Percentiles rank a stretch among this genome's conserved stretches.
These are phyloP conservation scores for Deilephila elpenor DNA, from an alignment of 2,888 invertebrate species.

Conservation along the genomic window DNA sequence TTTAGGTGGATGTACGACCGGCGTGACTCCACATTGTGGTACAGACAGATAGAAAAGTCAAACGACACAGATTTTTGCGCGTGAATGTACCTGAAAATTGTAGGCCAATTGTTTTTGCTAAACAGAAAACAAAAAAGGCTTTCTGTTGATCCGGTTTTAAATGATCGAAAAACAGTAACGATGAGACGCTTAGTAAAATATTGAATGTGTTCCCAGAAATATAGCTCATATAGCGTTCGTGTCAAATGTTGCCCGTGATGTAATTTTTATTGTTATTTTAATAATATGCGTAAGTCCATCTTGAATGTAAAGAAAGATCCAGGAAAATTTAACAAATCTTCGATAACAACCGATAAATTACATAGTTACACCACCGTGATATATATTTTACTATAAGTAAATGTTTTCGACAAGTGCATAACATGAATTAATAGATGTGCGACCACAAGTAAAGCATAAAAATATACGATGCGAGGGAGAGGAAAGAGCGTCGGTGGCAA, in stretches of 20 bases:
- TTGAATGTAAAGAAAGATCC: background rate
- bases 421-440: background rate
- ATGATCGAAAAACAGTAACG: background rate
- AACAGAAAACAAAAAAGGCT: conserved; percentile 13
- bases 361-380: background rate
- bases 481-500: background rate
- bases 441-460: background rate
- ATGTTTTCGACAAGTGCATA: conserved; percentile 9
- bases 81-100: background rate
- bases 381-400: conserved; percentile 6
- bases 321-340: background rate
- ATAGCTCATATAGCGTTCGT: background rate
- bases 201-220: background rate
- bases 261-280: too few relatives aligned
- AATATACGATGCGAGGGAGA: background rate
- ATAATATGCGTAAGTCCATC: too few relatives aligned
- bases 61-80: conserved; percentile 16
- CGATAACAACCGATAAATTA: background rate
- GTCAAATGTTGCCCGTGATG: too few relatives aligned
- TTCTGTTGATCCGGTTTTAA: background rate
- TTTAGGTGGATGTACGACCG: conserved; percentile 42
- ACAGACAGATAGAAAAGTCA: conserved; percentile 16
- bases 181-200: background rate
- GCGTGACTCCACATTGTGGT: conserved; percentile 41
- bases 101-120: conserved; percentile 22